A percentile compares a stretch with the other conserved stretches of the same genome.
These are phyloP conservation scores for Scyliorhinus canicula DNA, from an alignment of 2,797 vertebrate species.

Conservation along the genomic window DNA sequence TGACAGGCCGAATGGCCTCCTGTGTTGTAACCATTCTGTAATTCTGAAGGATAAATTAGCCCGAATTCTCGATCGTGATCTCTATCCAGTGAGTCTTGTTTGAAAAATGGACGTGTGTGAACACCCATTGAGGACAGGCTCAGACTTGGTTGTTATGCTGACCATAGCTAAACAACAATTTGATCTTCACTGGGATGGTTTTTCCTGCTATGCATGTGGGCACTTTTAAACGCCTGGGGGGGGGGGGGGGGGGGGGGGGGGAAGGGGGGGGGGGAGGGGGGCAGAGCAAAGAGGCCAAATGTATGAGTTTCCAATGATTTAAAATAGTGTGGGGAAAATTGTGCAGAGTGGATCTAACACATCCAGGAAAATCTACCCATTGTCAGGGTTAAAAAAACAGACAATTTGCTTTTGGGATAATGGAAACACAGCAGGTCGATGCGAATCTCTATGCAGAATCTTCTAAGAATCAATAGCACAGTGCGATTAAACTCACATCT, in stretches of 20 bases:
- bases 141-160: not conserved
- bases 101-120: not conserved
- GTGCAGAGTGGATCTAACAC: not conserved
- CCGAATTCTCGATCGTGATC: not conserved
- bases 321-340: not conserved
- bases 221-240: not conserved
- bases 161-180: not conserved
- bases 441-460: no score
- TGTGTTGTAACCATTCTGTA: not conserved
- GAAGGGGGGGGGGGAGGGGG: no score
- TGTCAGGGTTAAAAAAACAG: not conserved
- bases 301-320: not conserved
- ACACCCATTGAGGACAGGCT: not conserved
- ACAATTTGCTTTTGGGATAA: not conserved
- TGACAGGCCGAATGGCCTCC: not conserved
- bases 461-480: not conserved
- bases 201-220: no score
- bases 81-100: not conserved
- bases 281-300: not conserved
- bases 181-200: not conserved
- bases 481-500: not conserved
- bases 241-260: no score
- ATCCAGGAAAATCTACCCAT: not conserved
- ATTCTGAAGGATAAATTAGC: not conserved
- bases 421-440: not conserved